phyloP scores from a whole-genome alignment of 1,140 invertebrate species.

The Adelges cooleyi region DNA sequence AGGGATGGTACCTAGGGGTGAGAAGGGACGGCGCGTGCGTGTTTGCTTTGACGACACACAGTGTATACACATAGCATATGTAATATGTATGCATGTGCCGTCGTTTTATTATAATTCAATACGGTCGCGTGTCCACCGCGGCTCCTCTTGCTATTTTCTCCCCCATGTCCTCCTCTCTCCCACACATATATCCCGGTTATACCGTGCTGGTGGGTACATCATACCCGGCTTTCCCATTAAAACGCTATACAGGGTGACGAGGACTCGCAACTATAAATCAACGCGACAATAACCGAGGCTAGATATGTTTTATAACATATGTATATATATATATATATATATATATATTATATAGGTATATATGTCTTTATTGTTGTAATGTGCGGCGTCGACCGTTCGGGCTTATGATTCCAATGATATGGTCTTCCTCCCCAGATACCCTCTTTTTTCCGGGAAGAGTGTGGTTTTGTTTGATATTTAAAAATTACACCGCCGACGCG shows the following conservation, averaged over 20 bases:
- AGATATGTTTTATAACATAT: background rate
- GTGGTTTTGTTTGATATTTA: background rate
- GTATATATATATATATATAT: background rate
- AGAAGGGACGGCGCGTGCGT: slow-evolving; percentile 1
- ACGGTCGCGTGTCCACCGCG: slow-evolving; percentile 1
- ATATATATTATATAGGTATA: background rate
- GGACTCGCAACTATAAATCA: no score
- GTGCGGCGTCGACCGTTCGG: no score
- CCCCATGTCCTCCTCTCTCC: background rate
- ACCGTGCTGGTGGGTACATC: no score
- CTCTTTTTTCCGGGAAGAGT: background rate
- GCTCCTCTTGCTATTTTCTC: no score
- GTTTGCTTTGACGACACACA: slow-evolving; percentile 20
- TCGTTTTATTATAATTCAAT: slow-evolving; percentile 22
- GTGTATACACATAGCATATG: background rate
- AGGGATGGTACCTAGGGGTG: background rate
- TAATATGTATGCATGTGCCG: background rate
- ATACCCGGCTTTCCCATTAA: no score
- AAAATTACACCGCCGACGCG: slow-evolving; percentile 7
- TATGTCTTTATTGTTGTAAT: no score
- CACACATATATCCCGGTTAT: background rate
- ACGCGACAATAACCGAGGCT: no score
- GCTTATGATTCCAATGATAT: background rate
- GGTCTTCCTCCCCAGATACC: no score
- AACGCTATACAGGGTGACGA: no score